phyloP scores from a whole-genome alignment of 2,888 invertebrate genomes.

The Stenotaenia linearis region DNA sequence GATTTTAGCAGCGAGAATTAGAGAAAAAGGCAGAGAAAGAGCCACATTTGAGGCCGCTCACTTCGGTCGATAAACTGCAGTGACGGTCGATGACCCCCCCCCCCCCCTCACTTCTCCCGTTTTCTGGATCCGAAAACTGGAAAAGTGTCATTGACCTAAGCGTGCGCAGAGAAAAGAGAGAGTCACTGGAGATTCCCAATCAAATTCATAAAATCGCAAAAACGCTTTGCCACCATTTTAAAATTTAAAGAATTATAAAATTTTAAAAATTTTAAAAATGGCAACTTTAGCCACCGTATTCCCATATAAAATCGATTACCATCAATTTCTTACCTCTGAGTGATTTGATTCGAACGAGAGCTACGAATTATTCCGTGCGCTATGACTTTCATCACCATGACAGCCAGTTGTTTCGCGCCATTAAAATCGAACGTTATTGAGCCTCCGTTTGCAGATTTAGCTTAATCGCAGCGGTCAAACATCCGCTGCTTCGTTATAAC shows the following conservation, averaged over 20 bases:
- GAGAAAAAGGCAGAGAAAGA: neutral
- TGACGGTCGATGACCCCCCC: constrained; percentile 23
- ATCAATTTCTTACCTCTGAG: neutral
- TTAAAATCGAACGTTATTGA: neutral
- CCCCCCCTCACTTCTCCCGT: neutral
- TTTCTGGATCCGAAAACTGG: constrained; percentile 24
- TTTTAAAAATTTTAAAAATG: too few relatives aligned
- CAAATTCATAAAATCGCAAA: neutral
- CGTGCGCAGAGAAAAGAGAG: neutral
- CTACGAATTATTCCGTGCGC: neutral
- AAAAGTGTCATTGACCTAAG: constrained; percentile 26
- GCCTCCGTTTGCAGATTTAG: too few relatives aligned
- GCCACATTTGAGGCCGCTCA: neutral
- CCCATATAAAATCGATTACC: too few relatives aligned
- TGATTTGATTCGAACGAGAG: neutral
- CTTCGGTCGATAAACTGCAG: constrained; percentile 27
- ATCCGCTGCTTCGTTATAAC: neutral
- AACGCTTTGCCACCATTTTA: neutral
- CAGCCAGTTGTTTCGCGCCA: neutral
- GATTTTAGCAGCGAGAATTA: neutral
- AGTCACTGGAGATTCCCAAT: constrained; percentile 1
- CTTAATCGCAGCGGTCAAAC: neutral
- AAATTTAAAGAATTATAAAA: too few relatives aligned
- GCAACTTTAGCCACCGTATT: too few relatives aligned
- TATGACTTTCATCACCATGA: neutral